phyloP scores from a whole-genome alignment of 2,888 invertebrate genomes.

The Azorinus chamasolen region DNA sequence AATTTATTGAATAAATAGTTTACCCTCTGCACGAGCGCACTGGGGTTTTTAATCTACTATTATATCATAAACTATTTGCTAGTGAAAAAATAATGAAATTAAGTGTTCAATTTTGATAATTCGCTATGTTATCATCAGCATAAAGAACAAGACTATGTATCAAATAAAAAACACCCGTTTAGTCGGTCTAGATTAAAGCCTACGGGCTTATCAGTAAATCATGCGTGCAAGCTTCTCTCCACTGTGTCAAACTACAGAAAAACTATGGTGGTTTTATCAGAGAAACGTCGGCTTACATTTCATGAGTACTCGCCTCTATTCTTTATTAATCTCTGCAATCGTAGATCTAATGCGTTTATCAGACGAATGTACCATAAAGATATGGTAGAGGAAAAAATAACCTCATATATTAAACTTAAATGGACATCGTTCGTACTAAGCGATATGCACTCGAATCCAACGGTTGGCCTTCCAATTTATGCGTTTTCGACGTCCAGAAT shows the following conservation, averaged over 20 bases:
- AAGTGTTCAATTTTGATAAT: no score
- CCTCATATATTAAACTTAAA: slow-evolving; percentile 36
- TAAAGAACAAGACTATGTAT: slow-evolving; percentile 1
- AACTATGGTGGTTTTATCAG: slow-evolving; percentile 56
- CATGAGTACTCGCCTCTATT: slow-evolving; percentile 46
- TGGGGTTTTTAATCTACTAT: no score
- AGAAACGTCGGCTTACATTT: slow-evolving; percentile 60
- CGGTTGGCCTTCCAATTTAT: no score
- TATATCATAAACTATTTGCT: no score
- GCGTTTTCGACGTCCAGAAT: no score
- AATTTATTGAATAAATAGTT: no score
- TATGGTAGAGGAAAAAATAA: slow-evolving; percentile 28
- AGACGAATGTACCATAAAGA: slow-evolving; percentile 48
- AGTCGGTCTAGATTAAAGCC: slow-evolving; percentile 49
- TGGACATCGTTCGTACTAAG: slow-evolving; percentile 21
- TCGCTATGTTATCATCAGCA: no score
- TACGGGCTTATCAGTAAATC: slow-evolving; percentile 47
- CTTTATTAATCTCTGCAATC: slow-evolving; percentile 54
- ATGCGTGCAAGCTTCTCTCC: slow-evolving; percentile 41
- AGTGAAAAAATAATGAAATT: no score
- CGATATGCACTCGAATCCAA: neutral
- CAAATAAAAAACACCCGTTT: slow-evolving; percentile 52
- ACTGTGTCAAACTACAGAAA: slow-evolving; percentile 63
- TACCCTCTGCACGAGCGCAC: no score
- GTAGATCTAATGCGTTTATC: slow-evolving; percentile 51